A percentile compares a stretch with the other conserved stretches of the same genome.
Conservation (phyloP, 2,888 invertebrate species). For the Oscheius sp. region DNA sequence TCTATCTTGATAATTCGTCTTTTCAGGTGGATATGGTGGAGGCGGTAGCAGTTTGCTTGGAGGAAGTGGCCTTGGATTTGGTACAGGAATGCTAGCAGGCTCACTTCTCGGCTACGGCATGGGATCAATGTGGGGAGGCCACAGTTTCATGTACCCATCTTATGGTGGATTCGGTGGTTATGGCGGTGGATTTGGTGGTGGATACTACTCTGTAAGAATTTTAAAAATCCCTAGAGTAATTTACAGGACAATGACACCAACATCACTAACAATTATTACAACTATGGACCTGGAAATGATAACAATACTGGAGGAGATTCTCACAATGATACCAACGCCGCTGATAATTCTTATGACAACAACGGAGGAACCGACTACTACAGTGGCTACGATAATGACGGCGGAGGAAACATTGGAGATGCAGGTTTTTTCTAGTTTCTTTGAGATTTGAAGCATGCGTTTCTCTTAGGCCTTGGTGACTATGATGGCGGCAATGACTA, state of each 20-base stretch:
- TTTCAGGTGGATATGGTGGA: conserved; percentile 28
- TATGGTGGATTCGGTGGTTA: conserved; percentile 52
- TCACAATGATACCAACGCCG: background rate
- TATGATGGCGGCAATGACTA: conserved; percentile 39
- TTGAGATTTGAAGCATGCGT: conserved; percentile 3
- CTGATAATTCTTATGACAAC: background rate
- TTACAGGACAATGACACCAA: conserved; percentile 31
- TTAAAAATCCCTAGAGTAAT: background rate
- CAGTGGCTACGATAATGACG: conserved; percentile 26
- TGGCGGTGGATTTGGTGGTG: conserved; percentile 55
- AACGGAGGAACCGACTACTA: conserved; percentile 31
- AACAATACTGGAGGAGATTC: conserved; percentile 18
- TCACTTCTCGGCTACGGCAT: conserved; percentile 57
- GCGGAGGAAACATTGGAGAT: conserved; percentile 35
- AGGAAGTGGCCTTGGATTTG: conserved; percentile 52
- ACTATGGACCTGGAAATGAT: conserved; percentile 18
- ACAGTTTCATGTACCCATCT: conserved; percentile 43
- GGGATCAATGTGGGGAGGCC: conserved; percentile 50
- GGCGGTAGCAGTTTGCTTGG: conserved; percentile 45
- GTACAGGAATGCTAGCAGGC: conserved; percentile 61
- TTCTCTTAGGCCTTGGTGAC: conserved; percentile 18
- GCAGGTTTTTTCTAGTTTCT: conserved; percentile 9
- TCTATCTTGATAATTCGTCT: too few species aligned
- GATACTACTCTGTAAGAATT: conserved; percentile 44
- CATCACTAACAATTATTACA: conserved; percentile 60